phyloP scores from a whole-genome alignment of 2,113 vertebrate genomes.

The Shinisaurus crocodilurus region DNA sequence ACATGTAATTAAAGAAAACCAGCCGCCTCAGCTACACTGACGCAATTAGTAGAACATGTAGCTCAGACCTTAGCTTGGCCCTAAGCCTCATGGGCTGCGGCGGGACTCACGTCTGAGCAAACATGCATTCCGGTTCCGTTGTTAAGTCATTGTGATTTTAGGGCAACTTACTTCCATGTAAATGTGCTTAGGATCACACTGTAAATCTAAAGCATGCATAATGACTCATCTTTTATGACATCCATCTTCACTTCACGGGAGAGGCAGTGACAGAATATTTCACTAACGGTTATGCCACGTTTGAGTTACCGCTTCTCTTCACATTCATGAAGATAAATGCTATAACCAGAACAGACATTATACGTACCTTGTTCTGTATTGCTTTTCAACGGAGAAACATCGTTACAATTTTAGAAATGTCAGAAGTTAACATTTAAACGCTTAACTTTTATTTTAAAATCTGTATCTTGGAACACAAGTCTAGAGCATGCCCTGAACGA shows the following conservation, averaged over 20 bases:
- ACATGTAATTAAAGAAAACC: too few relatives aligned
- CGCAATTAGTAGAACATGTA: too few relatives aligned
- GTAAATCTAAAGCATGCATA: not conserved
- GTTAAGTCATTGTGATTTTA: too few relatives aligned
- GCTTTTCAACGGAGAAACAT: constrained; percentile 3
- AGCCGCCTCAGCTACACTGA: too few relatives aligned
- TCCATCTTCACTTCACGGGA: constrained; percentile 14
- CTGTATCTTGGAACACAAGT: not conserved
- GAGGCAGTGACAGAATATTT: constrained; percentile 15
- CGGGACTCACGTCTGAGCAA: too few relatives aligned
- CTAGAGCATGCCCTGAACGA: not conserved
- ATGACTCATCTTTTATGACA: constrained; percentile 15
- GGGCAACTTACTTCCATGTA: not conserved
- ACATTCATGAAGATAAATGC: not conserved
- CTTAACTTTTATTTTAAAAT: not conserved
- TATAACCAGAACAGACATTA: not conserved
- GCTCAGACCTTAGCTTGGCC: too few relatives aligned
- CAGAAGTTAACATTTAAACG: not conserved
- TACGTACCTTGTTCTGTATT: not conserved
- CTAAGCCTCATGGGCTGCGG: too few relatives aligned
- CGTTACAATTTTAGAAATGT: not conserved
- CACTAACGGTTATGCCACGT: not conserved
- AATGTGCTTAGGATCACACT: not conserved
- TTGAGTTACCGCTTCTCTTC: constrained; percentile 14
- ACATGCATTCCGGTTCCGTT: too few relatives aligned